Conservation (phyloP, 2,797 vertebrate genomes). For the Halcyon smyrnensis region DNA sequence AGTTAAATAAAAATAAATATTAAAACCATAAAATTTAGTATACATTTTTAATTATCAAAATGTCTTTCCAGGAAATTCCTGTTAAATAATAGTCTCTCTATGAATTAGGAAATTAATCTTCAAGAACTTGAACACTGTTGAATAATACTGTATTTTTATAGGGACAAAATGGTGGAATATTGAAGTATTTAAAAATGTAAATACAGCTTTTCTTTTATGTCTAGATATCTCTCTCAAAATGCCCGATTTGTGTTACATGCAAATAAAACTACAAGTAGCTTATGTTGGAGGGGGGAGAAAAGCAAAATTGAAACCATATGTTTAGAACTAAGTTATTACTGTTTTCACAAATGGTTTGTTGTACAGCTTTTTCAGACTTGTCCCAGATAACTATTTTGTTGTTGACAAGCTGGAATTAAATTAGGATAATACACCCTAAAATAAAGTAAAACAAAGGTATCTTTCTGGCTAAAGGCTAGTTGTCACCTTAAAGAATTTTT, state of each 20-base stretch:
- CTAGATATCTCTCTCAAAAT: not conserved
- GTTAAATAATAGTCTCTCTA: not conserved
- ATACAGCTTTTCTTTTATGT: not conserved
- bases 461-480: not conserved
- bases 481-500: slow-evolving; percentile 27
- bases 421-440: not conserved
- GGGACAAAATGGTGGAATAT: not conserved
- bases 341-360: slow-evolving; percentile 45
- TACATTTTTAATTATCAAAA: not conserved
- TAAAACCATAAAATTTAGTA: not conserved
- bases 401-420: slow-evolving; percentile 28
- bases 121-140: not conserved
- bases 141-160: not conserved
- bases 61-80: not conserved
- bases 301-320: slow-evolving; percentile 31
- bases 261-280: slow-evolving; percentile 21
- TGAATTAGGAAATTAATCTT: not conserved
- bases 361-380: slow-evolving; percentile 37
- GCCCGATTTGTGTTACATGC: not conserved
- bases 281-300: not conserved
- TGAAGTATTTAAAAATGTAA: slow-evolving; percentile 11
- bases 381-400: not conserved
- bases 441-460: not conserved
- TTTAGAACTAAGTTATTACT: slow-evolving; percentile 14
- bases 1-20: too few species aligned